phyloP scores from a whole-genome alignment of 1,140 invertebrate species.

The Metopolophium dirhodum region DNA sequence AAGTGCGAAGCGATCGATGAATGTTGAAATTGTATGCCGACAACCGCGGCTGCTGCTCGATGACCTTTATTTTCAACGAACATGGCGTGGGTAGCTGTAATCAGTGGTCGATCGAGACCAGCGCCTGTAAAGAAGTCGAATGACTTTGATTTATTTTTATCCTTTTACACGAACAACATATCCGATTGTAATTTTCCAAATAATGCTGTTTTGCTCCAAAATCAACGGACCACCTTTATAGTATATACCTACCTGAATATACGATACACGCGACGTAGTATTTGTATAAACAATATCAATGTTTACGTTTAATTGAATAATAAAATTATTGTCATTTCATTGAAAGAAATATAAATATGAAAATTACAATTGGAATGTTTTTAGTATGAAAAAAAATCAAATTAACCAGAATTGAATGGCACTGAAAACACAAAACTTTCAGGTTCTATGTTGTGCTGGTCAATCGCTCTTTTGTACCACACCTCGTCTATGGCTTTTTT shows the following conservation, averaged over 20 bases:
- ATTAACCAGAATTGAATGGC: slow-evolving; percentile 78
- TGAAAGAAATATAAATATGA: background rate
- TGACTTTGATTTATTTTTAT: background rate
- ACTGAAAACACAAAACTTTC: slow-evolving; percentile 93
- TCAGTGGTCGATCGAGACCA: slow-evolving; percentile 68
- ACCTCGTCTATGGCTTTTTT: slow-evolving; percentile 84
- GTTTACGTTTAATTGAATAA: background rate
- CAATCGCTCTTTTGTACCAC: slow-evolving; percentile 92
- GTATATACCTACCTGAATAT: background rate
- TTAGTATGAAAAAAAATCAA: background rate
- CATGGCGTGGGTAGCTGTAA: slow-evolving; percentile 89
- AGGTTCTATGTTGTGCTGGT: slow-evolving; percentile 83
- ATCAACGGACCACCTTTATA: background rate
- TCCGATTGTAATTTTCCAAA: background rate
- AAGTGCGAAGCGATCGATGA: slow-evolving; percentile 81
- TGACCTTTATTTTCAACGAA: slow-evolving; percentile 84
- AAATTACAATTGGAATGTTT: background rate
- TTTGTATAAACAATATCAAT: background rate
- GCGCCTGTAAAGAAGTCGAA: slow-evolving; percentile 41
- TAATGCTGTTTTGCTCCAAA: background rate
- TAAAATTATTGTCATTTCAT: background rate
- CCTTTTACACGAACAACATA: background rate
- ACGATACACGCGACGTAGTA: background rate
- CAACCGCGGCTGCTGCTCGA: slow-evolving; percentile 86
- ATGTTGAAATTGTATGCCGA: slow-evolving; percentile 85